A percentile compares a stretch with the other conserved stretches of the same genome.
Evolutionary conservation across 2,888 invertebrate genomes (phyloP).

Genomic region (Teleogryllus oceanicus): DNA sequence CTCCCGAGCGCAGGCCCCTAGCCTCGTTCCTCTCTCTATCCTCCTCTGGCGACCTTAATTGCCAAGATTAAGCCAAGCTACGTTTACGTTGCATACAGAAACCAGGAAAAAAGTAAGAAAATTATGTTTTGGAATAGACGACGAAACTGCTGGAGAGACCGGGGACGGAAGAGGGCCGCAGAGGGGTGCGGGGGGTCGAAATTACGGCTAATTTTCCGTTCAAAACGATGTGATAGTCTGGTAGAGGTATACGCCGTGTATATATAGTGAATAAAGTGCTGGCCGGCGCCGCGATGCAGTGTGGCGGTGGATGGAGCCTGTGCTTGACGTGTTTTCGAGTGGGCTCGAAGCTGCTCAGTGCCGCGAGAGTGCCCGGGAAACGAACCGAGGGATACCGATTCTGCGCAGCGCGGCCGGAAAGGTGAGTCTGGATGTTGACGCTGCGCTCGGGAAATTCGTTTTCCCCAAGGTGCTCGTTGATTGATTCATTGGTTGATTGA

Average conservation of each 20-base stretch:
- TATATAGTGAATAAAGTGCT: constrained; percentile 18
- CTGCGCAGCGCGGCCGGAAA: too few relatives aligned
- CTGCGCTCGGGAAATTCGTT: too few relatives aligned
- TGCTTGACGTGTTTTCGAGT: constrained; percentile 7
- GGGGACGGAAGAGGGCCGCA: constrained; percentile 18
- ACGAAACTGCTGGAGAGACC: constrained; percentile 18
- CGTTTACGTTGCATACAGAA: constrained; percentile 18
- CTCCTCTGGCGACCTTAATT: constrained; percentile 18
- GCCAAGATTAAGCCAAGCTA: constrained; percentile 18
- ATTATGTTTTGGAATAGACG: constrained; percentile 18
- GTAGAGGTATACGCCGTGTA: constrained; percentile 18
- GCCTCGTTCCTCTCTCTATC: neutral
- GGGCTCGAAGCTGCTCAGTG: neutral
- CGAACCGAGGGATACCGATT: neutral
- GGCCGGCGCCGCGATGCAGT: constrained; percentile 18
- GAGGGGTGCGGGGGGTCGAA: neutral
- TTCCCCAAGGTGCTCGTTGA: too few relatives aligned
- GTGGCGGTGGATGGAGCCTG: constrained; percentile 7
- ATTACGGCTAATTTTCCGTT: constrained; percentile 18
- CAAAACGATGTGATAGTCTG: constrained; percentile 18
- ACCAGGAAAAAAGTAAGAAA: constrained; percentile 18
- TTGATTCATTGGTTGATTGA: too few relatives aligned
- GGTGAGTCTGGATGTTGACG: too few relatives aligned
- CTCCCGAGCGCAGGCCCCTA: neutral
- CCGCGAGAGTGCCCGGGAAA: neutral